phyloP scores from a whole-genome alignment of 2,888 invertebrate species.

The Antheraea assamensis region DNA sequence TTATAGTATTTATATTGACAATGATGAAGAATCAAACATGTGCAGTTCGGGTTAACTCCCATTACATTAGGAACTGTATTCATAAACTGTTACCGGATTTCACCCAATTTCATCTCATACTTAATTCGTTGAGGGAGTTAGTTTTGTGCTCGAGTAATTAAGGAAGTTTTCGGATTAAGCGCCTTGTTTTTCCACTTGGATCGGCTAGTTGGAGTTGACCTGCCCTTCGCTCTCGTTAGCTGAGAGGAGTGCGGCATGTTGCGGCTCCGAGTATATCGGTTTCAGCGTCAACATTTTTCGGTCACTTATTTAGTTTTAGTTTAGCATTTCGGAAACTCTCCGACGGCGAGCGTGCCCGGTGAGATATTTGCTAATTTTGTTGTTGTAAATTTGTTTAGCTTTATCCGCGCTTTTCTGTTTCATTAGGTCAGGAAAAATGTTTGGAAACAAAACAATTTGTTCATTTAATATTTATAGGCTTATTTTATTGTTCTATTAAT shows the following conservation, averaged over 20 bases:
- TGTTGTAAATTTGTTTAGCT: constrained; percentile 73
- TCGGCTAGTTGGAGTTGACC: constrained; percentile 48
- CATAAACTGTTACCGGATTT: constrained; percentile 65
- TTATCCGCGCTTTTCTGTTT: constrained; percentile 37
- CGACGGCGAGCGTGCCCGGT: constrained; percentile 64
- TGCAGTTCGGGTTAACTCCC: not conserved
- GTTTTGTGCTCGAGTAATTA: constrained; percentile 76
- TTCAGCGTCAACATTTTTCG: constrained; percentile 66
- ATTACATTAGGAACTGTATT: constrained; percentile 39
- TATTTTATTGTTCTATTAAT: no score
- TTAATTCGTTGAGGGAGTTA: constrained; percentile 78
- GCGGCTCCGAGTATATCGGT: not conserved
- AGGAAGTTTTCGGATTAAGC: constrained; percentile 78
- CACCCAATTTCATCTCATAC: constrained; percentile 64
- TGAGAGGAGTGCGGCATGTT: not conserved
- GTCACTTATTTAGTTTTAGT: constrained; percentile 76
- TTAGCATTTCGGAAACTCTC: constrained; percentile 65
- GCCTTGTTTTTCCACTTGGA: constrained; percentile 70
- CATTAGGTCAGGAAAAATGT: not conserved
- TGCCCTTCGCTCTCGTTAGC: constrained; percentile 30
- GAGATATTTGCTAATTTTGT: constrained; percentile 78
- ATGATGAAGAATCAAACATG: not conserved
- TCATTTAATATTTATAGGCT: not conserved
- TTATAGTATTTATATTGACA: no score
- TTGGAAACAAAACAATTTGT: not conserved